These are phyloP conservation scores for Diprion similis DNA, from an alignment of 1,140 invertebrate species.

Conservation along the genomic window DNA sequence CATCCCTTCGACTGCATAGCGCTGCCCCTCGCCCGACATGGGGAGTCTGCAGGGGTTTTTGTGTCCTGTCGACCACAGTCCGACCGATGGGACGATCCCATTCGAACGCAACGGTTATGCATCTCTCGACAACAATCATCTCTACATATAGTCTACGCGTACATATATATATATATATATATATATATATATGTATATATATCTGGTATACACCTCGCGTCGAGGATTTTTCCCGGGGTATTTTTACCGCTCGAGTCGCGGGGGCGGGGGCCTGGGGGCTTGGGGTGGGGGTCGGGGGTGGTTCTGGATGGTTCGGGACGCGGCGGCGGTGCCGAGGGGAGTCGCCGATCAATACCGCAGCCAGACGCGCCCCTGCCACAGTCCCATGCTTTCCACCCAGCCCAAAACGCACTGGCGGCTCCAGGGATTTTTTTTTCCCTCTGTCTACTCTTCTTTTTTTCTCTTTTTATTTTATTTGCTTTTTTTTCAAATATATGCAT, in stretches of 20 bases:
- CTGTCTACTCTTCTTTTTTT: not conserved
- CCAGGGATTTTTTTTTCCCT: not conserved
- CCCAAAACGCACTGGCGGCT: not conserved
- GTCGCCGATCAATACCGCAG: slow-evolving; percentile 58
- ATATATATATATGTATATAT: too few relatives aligned
- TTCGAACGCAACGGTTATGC: not conserved
- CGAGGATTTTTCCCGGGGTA: slow-evolving; percentile 32
- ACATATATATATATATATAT: too few relatives aligned
- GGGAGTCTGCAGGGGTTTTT: not conserved
- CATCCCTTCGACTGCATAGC: not conserved
- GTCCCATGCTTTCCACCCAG: slow-evolving; percentile 25
- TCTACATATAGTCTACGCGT: not conserved
- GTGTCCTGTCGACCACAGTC: not conserved
- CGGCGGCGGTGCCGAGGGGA: not conserved
- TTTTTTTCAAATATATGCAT: not conserved
- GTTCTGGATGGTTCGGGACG: slow-evolving; percentile 44
- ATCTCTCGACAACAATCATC: not conserved
- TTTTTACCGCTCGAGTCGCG: slow-evolving; percentile 42
- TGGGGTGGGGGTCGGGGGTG: slow-evolving; percentile 42
- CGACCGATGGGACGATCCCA: not conserved
- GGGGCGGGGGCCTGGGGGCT: slow-evolving; percentile 47
- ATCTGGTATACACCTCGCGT: not conserved
- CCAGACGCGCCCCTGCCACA: slow-evolving; percentile 49
- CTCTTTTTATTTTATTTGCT: not conserved
- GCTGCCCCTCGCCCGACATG: not conserved